Conservation (phyloP, 1,140 invertebrate genomes). For the Drosophila tsacasi region DNA sequence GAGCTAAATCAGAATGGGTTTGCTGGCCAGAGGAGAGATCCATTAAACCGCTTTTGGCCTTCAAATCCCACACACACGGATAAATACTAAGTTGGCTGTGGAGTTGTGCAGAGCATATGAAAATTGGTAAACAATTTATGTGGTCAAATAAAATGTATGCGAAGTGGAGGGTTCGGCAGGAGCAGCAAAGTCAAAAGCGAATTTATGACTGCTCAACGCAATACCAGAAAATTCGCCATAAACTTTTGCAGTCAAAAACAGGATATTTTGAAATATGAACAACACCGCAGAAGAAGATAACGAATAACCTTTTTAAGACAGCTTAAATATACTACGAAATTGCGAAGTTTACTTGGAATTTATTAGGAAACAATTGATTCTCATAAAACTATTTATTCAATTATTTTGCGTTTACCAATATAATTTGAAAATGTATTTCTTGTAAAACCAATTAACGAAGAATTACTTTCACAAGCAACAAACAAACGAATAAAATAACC, state of each 20-base stretch:
- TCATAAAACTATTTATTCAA: neutral
- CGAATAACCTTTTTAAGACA: too few species aligned
- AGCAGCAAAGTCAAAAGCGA: constrained; percentile 32
- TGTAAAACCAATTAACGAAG: neutral
- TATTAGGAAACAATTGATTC: neutral
- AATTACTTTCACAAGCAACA: neutral
- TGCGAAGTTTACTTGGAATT: too few species aligned
- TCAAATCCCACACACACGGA: constrained; percentile 18
- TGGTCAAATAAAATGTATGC: constrained; percentile 56
- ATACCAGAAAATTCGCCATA: constrained; percentile 19
- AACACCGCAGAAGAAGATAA: neutral
- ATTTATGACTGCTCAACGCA: constrained; percentile 47
- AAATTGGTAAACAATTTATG: constrained; percentile 67
- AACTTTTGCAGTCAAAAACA: constrained; percentile 22
- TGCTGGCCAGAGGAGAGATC: constrained; percentile 16
- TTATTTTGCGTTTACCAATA: neutral
- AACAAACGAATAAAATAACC: too few species aligned
- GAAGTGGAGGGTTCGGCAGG: constrained; percentile 19
- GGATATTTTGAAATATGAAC: constrained; percentile 19
- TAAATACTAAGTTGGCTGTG: constrained; percentile 2
- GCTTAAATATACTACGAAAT: neutral
- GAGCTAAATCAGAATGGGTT: constrained; percentile 46
- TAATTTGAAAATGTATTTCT: neutral
- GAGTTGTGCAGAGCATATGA: constrained; percentile 31
- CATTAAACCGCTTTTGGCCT: constrained; percentile 46